Evolutionary conservation across 2,888 invertebrate genomes (phyloP).

Genomic region (Eupeodes latifasciatus): DNA sequence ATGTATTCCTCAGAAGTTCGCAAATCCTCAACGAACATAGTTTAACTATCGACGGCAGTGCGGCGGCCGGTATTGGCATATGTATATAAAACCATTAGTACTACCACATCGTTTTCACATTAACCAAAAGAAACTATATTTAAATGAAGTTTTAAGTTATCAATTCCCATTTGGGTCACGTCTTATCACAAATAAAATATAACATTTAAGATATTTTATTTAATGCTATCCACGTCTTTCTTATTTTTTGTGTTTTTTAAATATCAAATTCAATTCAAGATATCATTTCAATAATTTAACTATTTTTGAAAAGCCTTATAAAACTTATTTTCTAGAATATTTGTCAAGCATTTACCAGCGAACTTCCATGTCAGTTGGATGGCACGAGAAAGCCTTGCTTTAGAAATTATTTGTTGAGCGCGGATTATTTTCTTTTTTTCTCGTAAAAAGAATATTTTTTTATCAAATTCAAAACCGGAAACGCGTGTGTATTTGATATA

Average conservation of each 20-base stretch:
- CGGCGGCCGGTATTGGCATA: too few species aligned
- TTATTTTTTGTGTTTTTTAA: neutral
- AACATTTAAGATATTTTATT: neutral
- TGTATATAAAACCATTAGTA: too few species aligned
- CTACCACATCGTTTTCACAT: neutral
- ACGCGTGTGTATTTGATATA: conserved; percentile 5
- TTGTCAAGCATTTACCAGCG: neutral
- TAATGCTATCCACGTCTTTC: conserved; percentile 27
- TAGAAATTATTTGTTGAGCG: neutral
- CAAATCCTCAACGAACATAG: conserved; percentile 31
- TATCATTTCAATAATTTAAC: conserved; percentile 24
- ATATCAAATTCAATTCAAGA: conserved; percentile 13
- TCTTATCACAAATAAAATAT: conserved; percentile 5
- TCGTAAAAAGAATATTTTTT: neutral
- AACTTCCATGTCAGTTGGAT: neutral
- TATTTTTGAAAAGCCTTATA: conserved; percentile 22
- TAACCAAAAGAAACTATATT: neutral
- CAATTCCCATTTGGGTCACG: conserved; percentile 56
- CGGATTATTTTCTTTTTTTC: neutral
- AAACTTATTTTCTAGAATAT: conserved; percentile 13
- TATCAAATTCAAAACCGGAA: conserved; percentile 52
- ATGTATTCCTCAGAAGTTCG: conserved; percentile 32
- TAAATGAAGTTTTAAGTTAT: conserved; percentile 15
- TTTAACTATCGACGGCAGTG: neutral
- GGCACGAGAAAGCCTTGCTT: neutral